phyloP scores from a whole-genome alignment of 2,797 vertebrate species.

The Gallirallus australis region DNA sequence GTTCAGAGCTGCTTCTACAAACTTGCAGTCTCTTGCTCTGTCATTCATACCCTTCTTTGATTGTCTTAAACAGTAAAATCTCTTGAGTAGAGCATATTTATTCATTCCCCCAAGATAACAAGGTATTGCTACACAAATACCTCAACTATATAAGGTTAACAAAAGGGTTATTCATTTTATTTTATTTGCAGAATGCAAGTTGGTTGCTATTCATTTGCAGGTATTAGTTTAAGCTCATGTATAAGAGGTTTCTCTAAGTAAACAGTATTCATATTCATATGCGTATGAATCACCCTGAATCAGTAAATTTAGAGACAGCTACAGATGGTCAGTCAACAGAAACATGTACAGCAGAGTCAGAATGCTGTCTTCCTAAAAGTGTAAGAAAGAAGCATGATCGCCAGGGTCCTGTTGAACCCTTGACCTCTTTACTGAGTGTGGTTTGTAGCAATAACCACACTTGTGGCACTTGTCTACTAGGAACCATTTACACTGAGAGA shows the following conservation, averaged over 20 bases:
- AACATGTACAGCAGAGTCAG: not conserved
- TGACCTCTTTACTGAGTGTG: not conserved
- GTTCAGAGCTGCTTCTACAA: slow-evolving; percentile 1
- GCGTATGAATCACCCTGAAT: not conserved
- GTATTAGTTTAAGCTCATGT: not conserved
- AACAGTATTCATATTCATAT: not conserved
- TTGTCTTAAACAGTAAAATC: not conserved
- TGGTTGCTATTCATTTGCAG: not conserved
- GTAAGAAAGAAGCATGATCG: not conserved
- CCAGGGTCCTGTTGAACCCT: not conserved
- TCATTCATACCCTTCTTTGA: not conserved
- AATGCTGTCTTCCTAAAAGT: not conserved
- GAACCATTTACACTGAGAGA: not conserved
- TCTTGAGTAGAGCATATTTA: not conserved
- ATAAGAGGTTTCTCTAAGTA: not conserved
- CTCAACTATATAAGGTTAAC: not conserved
- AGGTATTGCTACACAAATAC: not conserved
- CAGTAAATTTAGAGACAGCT: not conserved
- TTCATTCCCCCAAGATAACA: not conserved
- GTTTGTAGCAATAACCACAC: not conserved
- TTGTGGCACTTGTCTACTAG: not conserved
- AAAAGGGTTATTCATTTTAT: not conserved
- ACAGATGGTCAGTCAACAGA: not conserved
- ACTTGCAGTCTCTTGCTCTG: not conserved
- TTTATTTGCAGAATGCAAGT: not conserved